Base-by-base conservation (phyloP, 2,888 invertebrate genomes). In the Oscheius sp. region DNA sequence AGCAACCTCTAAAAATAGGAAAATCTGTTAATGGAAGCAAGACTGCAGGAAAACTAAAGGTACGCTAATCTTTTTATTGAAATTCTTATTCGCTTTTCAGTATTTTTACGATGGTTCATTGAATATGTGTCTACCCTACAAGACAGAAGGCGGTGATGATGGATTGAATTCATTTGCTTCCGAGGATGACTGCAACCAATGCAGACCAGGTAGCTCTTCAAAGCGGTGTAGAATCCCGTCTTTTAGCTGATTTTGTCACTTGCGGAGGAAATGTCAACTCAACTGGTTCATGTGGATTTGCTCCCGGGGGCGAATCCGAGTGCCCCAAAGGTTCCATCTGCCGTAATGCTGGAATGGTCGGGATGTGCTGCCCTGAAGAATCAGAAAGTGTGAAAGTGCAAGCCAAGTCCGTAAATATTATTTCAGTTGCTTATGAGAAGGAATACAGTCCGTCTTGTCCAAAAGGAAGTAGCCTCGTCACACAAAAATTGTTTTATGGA, bases 401-500 rank as follows among this genome's bases (percentile, higher is more conserved):
- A 3, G 3, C 9, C 35, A 3, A 35, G 9, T 35, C 9, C 9
- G 9, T 35, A 35, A 35, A 9, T 35, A 9, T 35, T 35, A 58
- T 29, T 58, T 25, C 29, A 58, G 61, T 52, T 16, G 66, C 52
- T 13, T 66, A 29, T 35, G 18, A 49, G 12, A 66, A 66, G 29
- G 66, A 66, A 21, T 66, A 66, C 52, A 52, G 23, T 29, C 52
- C 66, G 5, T 18, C 25, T 6, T 66, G 66, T 52, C 29, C 49
- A 2, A 52, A 3, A 12, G 52, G 66, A 66, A 29, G 16, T 6
- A 66, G 43, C 5, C 18, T 52, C 49, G 66, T 66, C 7, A 66
- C 25, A 66, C 49, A 66, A 27, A 66, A 66, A 66, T 49, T 66
- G 13, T 66, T 49, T 49, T 66, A 18, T n/a, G 66, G 66, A n/a